A percentile compares a stretch with the other conserved stretches of the same genome.
Evolutionary conservation across 2,113 vertebrate genomes (phyloP).

Genomic region (Maccullochella peelii): DNA sequence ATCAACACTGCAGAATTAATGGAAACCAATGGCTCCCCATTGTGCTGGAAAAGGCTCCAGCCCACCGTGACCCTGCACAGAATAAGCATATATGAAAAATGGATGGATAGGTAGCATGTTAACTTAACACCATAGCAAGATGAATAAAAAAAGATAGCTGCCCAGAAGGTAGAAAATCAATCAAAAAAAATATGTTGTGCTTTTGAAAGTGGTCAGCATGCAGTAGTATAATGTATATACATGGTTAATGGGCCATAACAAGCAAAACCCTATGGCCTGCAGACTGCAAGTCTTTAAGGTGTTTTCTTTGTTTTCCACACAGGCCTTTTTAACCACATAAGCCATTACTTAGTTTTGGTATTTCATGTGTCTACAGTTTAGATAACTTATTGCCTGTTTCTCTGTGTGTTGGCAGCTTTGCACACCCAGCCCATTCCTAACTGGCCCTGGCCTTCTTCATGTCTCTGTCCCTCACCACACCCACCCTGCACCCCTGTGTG

Average conservation of each 20-base stretch:
- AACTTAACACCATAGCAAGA: neutral
- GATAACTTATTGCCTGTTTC: slow-evolving; percentile 66
- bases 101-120: neutral
- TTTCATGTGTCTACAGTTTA: slow-evolving; percentile 61
- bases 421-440: slow-evolving; percentile 46
- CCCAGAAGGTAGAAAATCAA: neutral
- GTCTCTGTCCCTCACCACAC: slow-evolving; percentile 62
- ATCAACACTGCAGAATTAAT: neutral
- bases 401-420: slow-evolving; percentile 44
- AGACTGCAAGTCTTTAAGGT: neutral
- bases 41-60: neutral
- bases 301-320: slow-evolving; percentile 35
- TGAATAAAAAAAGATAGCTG: neutral
- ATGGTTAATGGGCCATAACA: slow-evolving; percentile 22
- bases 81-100: neutral
- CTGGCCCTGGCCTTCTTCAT: slow-evolving; percentile 46
- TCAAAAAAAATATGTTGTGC: neutral
- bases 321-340: slow-evolving; percentile 39
- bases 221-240: neutral
- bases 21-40: neutral
- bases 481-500: slow-evolving; percentile 59
- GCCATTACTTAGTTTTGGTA: slow-evolving; percentile 36
- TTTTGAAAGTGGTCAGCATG: slow-evolving; percentile 15
- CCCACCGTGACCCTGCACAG: neutral
- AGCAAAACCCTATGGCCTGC: neutral